A percentile compares a stretch with the other conserved stretches of the same genome.
Evolutionary conservation across 2,888 invertebrate species (phyloP).

Genomic region (Chelonus formosanus): DNA sequence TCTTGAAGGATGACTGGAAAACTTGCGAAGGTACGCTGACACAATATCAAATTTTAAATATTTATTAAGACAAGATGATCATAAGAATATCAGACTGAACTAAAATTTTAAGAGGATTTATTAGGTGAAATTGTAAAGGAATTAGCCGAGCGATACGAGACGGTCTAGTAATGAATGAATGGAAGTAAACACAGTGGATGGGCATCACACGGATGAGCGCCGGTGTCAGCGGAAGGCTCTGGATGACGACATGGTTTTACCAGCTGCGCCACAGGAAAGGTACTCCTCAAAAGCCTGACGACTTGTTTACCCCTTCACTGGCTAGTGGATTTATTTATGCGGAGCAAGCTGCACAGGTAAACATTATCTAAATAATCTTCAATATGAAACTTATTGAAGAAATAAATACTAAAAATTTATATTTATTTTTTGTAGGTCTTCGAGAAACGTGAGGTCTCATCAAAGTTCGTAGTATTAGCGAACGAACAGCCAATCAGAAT

Average conservation of each 20-base stretch:
- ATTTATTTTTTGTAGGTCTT: no score
- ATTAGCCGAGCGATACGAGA: constrained; percentile 30
- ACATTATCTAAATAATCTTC: neutral
- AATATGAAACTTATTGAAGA: no score
- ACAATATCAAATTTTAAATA: no score
- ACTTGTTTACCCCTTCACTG: constrained; percentile 60
- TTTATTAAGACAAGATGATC: constrained; percentile 1
- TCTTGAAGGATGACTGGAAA: constrained; percentile 63
- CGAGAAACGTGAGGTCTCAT: constrained; percentile 61
- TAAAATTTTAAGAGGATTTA: constrained; percentile 7
- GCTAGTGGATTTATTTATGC: constrained; percentile 61
- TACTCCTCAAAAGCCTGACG: constrained; percentile 65
- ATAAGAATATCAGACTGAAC: constrained; percentile 10
- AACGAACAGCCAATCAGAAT: constrained; percentile 63
- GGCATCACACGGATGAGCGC: constrained; percentile 54
- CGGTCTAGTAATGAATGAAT: constrained; percentile 60
- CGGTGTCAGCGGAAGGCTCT: constrained; percentile 61
- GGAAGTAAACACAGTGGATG: constrained; percentile 60
- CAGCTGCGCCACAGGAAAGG: constrained; percentile 71
- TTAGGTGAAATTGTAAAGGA: constrained; percentile 13
- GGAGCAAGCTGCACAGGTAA: constrained; percentile 60
- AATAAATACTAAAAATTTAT: no score
- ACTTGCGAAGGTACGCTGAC: constrained; percentile 58
- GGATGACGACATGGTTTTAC: constrained; percentile 64
- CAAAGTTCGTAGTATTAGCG: constrained; percentile 62